Conservation (phyloP, 1,140 invertebrate genomes). For the Papilio xuthus region DNA sequence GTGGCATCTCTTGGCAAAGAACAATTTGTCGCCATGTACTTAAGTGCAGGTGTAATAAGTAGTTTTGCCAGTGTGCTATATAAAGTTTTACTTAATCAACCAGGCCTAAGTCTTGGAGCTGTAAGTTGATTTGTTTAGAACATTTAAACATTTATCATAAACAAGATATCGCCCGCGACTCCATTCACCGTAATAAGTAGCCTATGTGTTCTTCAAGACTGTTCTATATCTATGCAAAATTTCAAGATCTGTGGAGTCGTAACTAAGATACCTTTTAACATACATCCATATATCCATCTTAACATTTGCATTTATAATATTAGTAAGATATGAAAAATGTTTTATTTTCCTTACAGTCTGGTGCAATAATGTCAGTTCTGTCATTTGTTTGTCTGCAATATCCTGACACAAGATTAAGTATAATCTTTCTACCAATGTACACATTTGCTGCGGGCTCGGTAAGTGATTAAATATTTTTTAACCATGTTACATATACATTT, state of each 20-base stretch:
- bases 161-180: too few relatives aligned
- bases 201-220: too few relatives aligned
- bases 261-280: too few relatives aligned
- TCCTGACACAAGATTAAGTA: constrained; percentile 92
- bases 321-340: constrained; percentile 15
- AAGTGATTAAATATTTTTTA: constrained; percentile 67
- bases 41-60: constrained; percentile 93
- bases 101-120: constrained; percentile 93
- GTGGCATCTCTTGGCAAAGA: constrained; percentile 93
- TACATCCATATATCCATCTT: too few relatives aligned
- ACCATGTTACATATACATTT: too few relatives aligned
- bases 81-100: constrained; percentile 86
- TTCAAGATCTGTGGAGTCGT: too few relatives aligned
- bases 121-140: constrained; percentile 83
- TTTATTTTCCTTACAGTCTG: constrained; percentile 86
- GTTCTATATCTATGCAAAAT: too few relatives aligned
- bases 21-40: constrained; percentile 95
- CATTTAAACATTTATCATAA: constrained; percentile 23
- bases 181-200: too few relatives aligned
- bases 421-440: constrained; percentile 94
- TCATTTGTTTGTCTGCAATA: constrained; percentile 93
- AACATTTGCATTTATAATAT: too few relatives aligned
- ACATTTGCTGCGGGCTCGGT: constrained; percentile 93
- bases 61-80: constrained; percentile 92
- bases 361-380: constrained; percentile 95